phyloP scores from a whole-genome alignment of 2,888 invertebrate genomes.

The Diogma glabrata region DNA sequence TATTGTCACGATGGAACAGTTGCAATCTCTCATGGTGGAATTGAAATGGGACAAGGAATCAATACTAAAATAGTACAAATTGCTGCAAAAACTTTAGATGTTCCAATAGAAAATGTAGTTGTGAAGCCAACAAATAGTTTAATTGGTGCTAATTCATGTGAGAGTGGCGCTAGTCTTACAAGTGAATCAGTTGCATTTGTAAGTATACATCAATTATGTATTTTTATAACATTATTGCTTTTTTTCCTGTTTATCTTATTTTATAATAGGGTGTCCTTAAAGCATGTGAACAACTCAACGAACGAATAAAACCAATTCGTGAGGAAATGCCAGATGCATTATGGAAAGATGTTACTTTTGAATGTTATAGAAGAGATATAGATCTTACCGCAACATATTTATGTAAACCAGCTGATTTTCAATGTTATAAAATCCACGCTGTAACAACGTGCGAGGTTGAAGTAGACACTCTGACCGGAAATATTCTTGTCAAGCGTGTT shows the following conservation, averaged over 20 bases:
- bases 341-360: conserved; percentile 46
- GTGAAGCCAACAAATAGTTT: conserved; percentile 49
- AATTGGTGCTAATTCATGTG: conserved; percentile 46
- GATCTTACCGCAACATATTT: conserved; percentile 50
- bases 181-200: conserved; percentile 50
- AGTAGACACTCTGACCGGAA: conserved; percentile 67
- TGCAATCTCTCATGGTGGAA: conserved; percentile 50
- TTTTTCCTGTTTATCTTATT: no score
- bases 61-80: conserved; percentile 59
- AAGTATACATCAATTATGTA: not conserved
- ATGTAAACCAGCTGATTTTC: conserved; percentile 41
- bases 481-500: conserved; percentile 52
- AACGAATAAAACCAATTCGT: conserved; percentile 47
- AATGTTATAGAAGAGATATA: conserved; percentile 41
- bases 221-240: conserved; percentile 13
- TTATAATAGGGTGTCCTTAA: conserved; percentile 40
- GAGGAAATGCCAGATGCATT: conserved; percentile 39
- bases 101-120: conserved; percentile 48
- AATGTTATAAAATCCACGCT: conserved; percentile 52
- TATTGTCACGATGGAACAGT: conserved; percentile 57
- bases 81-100: conserved; percentile 52
- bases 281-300: conserved; percentile 50
- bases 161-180: conserved; percentile 52
- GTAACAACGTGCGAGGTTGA: conserved; percentile 57
- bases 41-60: conserved; percentile 65